Conservation (phyloP, 1,140 invertebrate genomes). For the Heliconius nattereri region DNA sequence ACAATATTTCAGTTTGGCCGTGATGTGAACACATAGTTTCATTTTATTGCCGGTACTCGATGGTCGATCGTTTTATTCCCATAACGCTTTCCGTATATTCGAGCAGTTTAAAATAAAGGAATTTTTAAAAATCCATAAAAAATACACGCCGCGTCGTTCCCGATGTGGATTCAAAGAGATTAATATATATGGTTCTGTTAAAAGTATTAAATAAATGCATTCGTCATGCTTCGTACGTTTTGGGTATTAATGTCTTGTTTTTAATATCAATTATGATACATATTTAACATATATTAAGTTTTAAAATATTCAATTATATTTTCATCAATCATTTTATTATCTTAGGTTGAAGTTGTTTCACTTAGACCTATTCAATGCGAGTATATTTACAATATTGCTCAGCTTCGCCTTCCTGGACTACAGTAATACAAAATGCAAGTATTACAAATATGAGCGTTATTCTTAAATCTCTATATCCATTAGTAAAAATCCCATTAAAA, state of each 20-base stretch:
- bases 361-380: no score
- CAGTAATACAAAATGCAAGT: no score
- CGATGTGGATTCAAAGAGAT: conserved; percentile 22
- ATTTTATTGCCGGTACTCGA: conserved; percentile 67
- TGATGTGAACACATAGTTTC: conserved; percentile 63
- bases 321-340: no score
- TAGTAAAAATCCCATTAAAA: no score
- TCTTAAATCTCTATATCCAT: no score
- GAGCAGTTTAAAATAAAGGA: conserved; percentile 55
- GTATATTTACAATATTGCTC: no score
- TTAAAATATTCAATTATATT: no score
- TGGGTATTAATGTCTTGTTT: background rate
- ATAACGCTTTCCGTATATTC: conserved; percentile 58
- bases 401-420: no score
- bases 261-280: background rate
- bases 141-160: background rate
- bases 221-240: conserved; percentile 15
- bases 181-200: conserved; percentile 18
- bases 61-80: conserved; percentile 64
- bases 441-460: no score
- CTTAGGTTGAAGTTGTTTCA: no score
- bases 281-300: background rate
- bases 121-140: conserved; percentile 32
- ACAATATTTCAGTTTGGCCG: conserved; percentile 70
- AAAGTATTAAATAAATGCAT: conserved; percentile 15